phyloP scores from a whole-genome alignment of 1,140 invertebrate species.

The Cotesia chilonis region DNA sequence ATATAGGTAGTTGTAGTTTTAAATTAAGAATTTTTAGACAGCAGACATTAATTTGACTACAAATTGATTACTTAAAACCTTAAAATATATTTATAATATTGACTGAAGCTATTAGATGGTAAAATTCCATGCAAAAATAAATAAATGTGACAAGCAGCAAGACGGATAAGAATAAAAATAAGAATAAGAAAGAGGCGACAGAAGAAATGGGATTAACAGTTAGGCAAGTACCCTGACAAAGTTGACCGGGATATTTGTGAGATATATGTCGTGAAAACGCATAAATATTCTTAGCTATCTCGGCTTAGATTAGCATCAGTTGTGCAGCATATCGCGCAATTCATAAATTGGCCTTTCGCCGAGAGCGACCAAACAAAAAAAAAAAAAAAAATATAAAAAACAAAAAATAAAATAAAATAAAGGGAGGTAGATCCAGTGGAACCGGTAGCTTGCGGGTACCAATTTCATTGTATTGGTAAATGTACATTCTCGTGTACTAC shows the following conservation, averaged over 20 bases:
- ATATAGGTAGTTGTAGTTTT: no score
- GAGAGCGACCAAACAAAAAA: conserved; percentile 17
- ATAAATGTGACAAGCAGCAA: no score
- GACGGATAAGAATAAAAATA: no score
- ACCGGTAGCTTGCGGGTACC: conserved; percentile 28
- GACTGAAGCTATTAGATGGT: no score
- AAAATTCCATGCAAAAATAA: no score
- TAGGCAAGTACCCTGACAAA: conserved; percentile 31
- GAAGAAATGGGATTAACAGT: conserved; percentile 21
- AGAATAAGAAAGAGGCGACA: background rate
- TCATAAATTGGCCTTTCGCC: conserved; percentile 44
- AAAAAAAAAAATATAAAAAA: no score
- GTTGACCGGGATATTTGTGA: conserved; percentile 36
- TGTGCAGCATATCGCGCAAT: conserved; percentile 33
- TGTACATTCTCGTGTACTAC: no score
- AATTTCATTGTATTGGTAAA: background rate
- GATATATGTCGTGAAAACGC: conserved; percentile 35
- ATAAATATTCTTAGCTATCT: conserved; percentile 39
- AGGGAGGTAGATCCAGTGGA: conserved; percentile 27
- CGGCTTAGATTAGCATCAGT: conserved; percentile 40
- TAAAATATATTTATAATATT: no score
- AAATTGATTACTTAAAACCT: no score
- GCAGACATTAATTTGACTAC: no score
- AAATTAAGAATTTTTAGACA: no score
- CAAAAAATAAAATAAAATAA: background rate